A percentile compares a stretch with the other conserved stretches of the same genome.
Conservation (phyloP, 1,140 invertebrate species). For the Halesus radiatus region DNA sequence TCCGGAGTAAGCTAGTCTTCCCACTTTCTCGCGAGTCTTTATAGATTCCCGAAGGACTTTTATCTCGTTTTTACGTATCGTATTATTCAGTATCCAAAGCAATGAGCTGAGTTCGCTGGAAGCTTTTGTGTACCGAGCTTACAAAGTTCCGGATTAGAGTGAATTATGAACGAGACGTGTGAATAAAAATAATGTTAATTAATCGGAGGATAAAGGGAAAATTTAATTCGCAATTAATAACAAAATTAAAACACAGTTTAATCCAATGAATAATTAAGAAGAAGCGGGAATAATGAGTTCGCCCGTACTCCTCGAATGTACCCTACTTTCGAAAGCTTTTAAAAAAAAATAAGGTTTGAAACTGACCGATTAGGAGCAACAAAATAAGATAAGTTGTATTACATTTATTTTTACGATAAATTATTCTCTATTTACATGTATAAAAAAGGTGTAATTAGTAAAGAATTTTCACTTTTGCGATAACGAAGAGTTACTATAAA, state of each 20-base stretch:
- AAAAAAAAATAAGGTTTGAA: too few relatives aligned
- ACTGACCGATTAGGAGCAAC: too few relatives aligned
- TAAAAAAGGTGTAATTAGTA: too few relatives aligned
- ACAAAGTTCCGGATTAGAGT: conserved; percentile 55
- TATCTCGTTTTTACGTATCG: conserved; percentile 24
- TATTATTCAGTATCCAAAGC: conserved; percentile 48
- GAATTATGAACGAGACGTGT: conserved; percentile 53
- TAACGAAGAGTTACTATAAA: too few relatives aligned
- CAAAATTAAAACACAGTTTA: conserved; percentile 14
- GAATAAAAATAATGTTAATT: conserved; percentile 56
- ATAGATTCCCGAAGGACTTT: background rate
- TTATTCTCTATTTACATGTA: too few relatives aligned
- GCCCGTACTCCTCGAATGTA: background rate
- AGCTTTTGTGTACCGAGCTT: conserved; percentile 47
- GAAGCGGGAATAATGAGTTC: background rate
- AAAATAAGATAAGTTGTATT: too few relatives aligned
- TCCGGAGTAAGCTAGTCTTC: conserved; percentile 20
- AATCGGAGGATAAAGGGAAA: conserved; percentile 49
- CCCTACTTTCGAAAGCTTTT: too few relatives aligned
- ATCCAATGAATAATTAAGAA: conserved; percentile 32
- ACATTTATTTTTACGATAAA: too few relatives aligned
- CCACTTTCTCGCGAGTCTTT: conserved; percentile 17
- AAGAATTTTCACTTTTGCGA: too few relatives aligned
- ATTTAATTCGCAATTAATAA: conserved; percentile 45
- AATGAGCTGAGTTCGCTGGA: conserved; percentile 49